Conservation (phyloP, 2,113 vertebrate species). For the Dermatemys mawii region DNA sequence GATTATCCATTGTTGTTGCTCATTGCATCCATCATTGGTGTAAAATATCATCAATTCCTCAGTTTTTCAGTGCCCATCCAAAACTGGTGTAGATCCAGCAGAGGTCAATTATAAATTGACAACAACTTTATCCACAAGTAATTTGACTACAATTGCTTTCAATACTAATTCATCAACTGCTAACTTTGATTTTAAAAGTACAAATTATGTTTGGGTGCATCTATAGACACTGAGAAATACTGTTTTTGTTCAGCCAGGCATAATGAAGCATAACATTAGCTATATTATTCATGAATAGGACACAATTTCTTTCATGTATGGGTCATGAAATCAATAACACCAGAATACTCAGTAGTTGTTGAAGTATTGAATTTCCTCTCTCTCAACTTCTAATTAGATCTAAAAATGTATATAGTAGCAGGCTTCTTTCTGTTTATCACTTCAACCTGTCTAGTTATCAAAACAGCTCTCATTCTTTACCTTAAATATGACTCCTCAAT, state of each 20-base stretch:
- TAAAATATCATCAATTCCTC: not conserved
- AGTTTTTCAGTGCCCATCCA: not conserved
- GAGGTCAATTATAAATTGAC: not conserved
- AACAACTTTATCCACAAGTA: not conserved
- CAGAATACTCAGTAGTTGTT: not conserved
- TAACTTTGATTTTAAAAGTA: not conserved
- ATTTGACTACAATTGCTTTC: not conserved
- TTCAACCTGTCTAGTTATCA: not conserved
- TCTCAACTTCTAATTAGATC: not conserved
- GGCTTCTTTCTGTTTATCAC: not conserved
- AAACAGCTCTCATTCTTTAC: not conserved
- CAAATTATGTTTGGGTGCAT: not conserved
- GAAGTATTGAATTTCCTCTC: not conserved
- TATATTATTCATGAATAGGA: not conserved
- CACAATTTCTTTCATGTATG: not conserved
- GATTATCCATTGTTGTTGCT: not conserved
- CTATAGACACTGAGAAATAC: not conserved
- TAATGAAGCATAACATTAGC: not conserved
- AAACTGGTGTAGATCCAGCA: not conserved
- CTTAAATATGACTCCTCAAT: not conserved
- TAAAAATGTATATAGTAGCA: not conserved
- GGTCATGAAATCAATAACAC: not conserved
- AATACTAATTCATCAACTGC: not conserved
- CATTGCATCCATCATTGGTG: accelerated
- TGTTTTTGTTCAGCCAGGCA: not conserved